Evolutionary conservation across 2,113 vertebrate species (phyloP).

Genomic region (Plotosus lineatus): DNA sequence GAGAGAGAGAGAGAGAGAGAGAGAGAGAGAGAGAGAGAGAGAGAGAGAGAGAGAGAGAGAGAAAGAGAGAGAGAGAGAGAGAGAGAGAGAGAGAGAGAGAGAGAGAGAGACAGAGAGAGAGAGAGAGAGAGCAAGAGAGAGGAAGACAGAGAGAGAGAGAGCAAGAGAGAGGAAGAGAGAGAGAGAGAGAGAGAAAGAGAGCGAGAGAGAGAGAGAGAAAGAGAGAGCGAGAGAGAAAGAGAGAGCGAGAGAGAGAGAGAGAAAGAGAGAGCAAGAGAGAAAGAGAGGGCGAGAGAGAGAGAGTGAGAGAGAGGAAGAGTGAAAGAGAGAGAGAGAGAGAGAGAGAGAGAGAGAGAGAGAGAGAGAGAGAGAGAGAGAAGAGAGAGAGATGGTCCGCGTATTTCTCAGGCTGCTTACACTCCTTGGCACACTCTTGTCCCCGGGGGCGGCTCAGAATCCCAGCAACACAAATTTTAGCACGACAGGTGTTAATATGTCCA

Average conservation of each 20-base stretch:
- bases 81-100: background rate
- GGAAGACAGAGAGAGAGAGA: background rate
- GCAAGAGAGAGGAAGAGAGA: background rate
- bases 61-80: background rate
- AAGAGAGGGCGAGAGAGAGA: constrained; percentile 43
- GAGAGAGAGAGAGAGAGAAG: constrained; percentile 78
- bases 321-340: constrained; percentile 52
- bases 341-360: constrained; percentile 67
- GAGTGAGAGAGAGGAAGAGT: background rate
- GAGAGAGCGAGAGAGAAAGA: constrained; percentile 74
- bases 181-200: background rate
- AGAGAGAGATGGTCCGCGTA: constrained; percentile 85
- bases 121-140: constrained; percentile 71
- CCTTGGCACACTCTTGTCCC: constrained; percentile 87
- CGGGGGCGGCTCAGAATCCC: constrained; percentile 85
- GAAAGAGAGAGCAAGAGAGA: constrained; percentile 9
- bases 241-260: constrained; percentile 41
- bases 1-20: constrained; percentile 57
- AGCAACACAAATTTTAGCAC: constrained; percentile 84
- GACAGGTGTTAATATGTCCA: constrained; percentile 82
- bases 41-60: constrained; percentile 7
- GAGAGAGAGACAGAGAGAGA: constrained; percentile 76
- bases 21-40: constrained; percentile 79
- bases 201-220: constrained; percentile 63
- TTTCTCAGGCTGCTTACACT: constrained; percentile 86